A percentile compares a stretch with the other conserved stretches of the same genome.
These are phyloP conservation scores for Drosophila busckii DNA, from an alignment of 1,140 invertebrate species.

Conservation along the genomic window DNA sequence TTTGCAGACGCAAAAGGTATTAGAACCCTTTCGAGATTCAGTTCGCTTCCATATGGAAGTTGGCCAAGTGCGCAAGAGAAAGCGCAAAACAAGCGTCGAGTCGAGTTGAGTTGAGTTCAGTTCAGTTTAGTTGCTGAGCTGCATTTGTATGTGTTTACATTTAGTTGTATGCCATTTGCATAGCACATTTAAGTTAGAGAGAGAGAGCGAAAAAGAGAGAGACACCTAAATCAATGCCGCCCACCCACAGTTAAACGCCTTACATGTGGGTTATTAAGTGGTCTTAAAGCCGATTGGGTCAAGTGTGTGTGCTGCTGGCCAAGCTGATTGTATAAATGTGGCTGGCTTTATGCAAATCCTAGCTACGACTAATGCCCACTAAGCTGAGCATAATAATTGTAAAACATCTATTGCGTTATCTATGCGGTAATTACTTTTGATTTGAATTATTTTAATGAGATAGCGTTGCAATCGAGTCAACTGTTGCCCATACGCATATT, in stretches of 20 bases:
- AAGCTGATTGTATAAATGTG: slow-evolving; percentile 65
- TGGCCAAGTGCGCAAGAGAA: background rate
- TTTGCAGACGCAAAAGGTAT: slow-evolving; percentile 38
- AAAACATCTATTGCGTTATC: too few species aligned
- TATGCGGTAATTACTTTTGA: too few species aligned
- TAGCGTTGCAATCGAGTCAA: too few species aligned
- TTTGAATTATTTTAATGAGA: too few species aligned
- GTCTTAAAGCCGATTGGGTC: slow-evolving; percentile 59
- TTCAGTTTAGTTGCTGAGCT: slow-evolving; percentile 33
- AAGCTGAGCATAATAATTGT: too few species aligned
- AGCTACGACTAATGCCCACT: slow-evolving; percentile 11
- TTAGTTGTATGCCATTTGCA: slow-evolving; percentile 75
- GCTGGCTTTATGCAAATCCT: slow-evolving; percentile 64
- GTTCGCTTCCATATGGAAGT: slow-evolving; percentile 41
- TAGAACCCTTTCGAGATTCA: slow-evolving; percentile 55
- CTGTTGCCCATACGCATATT: too few species aligned
- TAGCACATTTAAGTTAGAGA: slow-evolving; percentile 34
- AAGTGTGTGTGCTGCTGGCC: slow-evolving; percentile 15
- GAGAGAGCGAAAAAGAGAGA: background rate
- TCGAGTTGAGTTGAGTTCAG: too few species aligned
- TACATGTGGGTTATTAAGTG: slow-evolving; percentile 68
- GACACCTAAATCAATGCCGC: slow-evolving; percentile 65
- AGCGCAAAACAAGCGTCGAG: slow-evolving; percentile 9
- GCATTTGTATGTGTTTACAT: slow-evolving; percentile 73
- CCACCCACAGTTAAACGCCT: slow-evolving; percentile 28